Percentiles rank a stretch among this genome's conserved stretches.
These are phyloP conservation scores for Drosophila orena DNA, from an alignment of 1,140 invertebrate species.

Conservation along the genomic window DNA sequence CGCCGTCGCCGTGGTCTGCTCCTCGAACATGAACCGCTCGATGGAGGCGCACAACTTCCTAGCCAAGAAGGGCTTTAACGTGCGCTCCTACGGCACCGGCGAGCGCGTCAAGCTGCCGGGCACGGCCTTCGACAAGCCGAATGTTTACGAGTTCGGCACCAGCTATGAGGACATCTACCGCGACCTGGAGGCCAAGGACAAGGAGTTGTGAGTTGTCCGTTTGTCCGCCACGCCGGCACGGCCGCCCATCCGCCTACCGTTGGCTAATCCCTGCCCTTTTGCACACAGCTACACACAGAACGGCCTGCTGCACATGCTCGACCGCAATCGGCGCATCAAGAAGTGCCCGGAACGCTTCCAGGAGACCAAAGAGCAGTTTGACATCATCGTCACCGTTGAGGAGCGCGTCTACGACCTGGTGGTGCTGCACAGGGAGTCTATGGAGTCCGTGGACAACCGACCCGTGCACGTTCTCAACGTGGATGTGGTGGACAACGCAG, in stretches of 20 bases:
- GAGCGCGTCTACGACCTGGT: slow-evolving; percentile 99
- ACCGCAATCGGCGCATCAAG: slow-evolving; percentile 98
- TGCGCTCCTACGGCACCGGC: slow-evolving; percentile 98
- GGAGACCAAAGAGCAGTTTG: slow-evolving; percentile 94
- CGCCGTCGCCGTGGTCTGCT: slow-evolving; percentile 97
- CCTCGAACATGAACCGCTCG: slow-evolving; percentile 99
- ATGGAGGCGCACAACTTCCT: slow-evolving; percentile 99
- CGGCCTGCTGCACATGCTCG: slow-evolving; percentile 99
- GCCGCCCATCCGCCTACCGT: neutral
- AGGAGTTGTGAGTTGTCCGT: slow-evolving; percentile 89
- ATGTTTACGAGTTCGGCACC: slow-evolving; percentile 98
- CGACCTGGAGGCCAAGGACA: slow-evolving; percentile 95
- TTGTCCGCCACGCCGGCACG: no score
- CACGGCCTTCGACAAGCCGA: slow-evolving; percentile 96
- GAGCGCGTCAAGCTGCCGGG: slow-evolving; percentile 99
- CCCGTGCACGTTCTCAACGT: slow-evolving; percentile 99
- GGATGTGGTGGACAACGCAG: slow-evolving; percentile 99
- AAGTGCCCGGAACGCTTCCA: slow-evolving; percentile 97
- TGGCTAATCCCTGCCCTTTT: slow-evolving; percentile 20
- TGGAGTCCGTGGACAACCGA: slow-evolving; percentile 90
- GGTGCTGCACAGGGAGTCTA: slow-evolving; percentile 90
- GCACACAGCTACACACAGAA: slow-evolving; percentile 97
- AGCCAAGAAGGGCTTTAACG: slow-evolving; percentile 98
- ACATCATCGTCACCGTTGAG: slow-evolving; percentile 98
- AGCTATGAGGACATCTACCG: slow-evolving; percentile 99